Conservation (phyloP, 1,140 invertebrate species). For the Bombus waltoni region DNA sequence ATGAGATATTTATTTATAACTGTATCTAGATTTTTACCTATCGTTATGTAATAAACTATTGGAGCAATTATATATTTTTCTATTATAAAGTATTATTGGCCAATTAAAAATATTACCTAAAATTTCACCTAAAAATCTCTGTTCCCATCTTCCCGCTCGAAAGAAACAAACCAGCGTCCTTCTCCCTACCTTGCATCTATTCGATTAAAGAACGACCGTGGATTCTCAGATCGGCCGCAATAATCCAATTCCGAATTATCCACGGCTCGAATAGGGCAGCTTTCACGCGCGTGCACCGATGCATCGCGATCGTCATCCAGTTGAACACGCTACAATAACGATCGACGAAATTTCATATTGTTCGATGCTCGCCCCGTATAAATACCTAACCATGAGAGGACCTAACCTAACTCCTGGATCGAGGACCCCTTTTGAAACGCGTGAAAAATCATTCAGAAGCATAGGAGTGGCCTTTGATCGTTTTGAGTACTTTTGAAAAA, state of each 20-base stretch:
- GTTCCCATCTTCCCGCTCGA: neutral
- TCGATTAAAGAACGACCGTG: neutral
- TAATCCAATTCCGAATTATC: slow-evolving; percentile 72
- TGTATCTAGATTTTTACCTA: neutral
- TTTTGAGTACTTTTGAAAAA: neutral
- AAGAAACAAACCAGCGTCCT: neutral
- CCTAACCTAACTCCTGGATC: slow-evolving; percentile 16
- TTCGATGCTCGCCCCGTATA: slow-evolving; percentile 69
- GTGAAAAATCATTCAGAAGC: slow-evolving; percentile 19
- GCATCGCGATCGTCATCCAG: slow-evolving; percentile 67
- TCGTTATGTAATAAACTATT: no score
- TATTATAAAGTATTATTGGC: no score
- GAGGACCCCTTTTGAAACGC: neutral
- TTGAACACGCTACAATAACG: slow-evolving; percentile 69
- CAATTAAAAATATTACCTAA: no score
- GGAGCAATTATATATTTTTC: no score
- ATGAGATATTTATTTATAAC: neutral
- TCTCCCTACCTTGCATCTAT: neutral
- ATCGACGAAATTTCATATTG: slow-evolving; percentile 67
- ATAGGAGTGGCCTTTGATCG: no score
- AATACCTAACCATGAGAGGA: slow-evolving; percentile 62
- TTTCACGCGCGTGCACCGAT: slow-evolving; percentile 53
- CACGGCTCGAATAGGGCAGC: slow-evolving; percentile 41
- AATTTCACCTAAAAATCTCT: neutral
- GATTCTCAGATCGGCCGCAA: neutral